Base-by-base conservation (phyloP, 2,113 vertebrate species). In the Percopsis transmontana region DNA sequence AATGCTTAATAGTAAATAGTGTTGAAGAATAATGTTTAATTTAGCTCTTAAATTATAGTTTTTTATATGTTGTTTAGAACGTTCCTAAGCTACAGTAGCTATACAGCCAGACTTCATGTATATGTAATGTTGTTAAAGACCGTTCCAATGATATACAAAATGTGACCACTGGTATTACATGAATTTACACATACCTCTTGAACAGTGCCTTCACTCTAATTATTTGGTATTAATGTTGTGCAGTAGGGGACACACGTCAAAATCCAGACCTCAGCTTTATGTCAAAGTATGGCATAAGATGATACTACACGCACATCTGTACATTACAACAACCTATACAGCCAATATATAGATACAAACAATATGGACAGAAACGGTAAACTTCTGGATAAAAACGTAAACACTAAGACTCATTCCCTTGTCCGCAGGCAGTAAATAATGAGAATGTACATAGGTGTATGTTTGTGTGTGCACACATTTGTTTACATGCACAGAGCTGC, bases 81-180 rank as follows among this genome's bases (percentile, higher is more conserved):
- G 12, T n/a, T 75, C 11, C 18, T 53, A 2, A 72, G 68, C 47
- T 24, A 47, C 47, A 74, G n/a, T n/a, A n/a, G n/a, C n/a, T 16
- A 14, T 16, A 58, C 5, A 51, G 61, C 56, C 5, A 38, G 27
- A 58, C 40, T 50, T 71, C 15, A 53, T 61, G 12, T 53, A 15
- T 42, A 13, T 54, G 42, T 68, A 5, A 38, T 8, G 5, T 39
- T 38, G 56, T 4, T 55, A 13, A 55, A 41, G 2, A 60, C 21
- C 14, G 23, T 55, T 16, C 16, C 15, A 5, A 42, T 62, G 39
- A 51, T 51, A 41, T 57, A 52, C 39, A 69, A 47, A 42, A n/a
- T 7, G 27, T 16, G 62, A 56, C 39, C 52, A 40, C 23, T 50
- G 10, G 10, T 39, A 56, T 19, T 15, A 23, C 50, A 20, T 15